Percentiles rank a stretch among this genome's conserved stretches.
Conservation (phyloP, 1,140 invertebrate species). For the Diabrotica virgifera region DNA sequence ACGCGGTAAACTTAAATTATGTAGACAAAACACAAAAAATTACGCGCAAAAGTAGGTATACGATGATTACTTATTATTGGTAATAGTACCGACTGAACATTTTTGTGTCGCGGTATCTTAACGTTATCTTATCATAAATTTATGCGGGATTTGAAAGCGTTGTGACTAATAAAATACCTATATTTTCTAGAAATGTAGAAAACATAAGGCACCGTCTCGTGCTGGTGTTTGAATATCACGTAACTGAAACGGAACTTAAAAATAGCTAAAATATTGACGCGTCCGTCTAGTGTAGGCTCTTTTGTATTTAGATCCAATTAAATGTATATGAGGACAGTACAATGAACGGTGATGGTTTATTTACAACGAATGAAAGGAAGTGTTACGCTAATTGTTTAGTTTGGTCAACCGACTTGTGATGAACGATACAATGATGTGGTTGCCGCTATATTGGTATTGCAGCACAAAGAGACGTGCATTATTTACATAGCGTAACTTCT, state of each 20-base stretch:
- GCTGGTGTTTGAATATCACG: background rate
- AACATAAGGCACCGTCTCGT: background rate
- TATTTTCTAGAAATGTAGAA: background rate
- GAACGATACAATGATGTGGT: no score
- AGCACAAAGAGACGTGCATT: no score
- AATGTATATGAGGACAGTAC: background rate
- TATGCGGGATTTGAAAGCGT: background rate
- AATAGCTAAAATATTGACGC: slow-evolving; percentile 2
- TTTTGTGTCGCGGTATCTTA: background rate
- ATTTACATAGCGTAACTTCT: no score
- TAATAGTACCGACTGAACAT: background rate
- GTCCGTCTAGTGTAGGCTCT: background rate
- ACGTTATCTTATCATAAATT: background rate
- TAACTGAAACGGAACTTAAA: slow-evolving; percentile 3
- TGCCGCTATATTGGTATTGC: no score
- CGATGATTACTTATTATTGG: background rate
- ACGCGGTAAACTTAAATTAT: background rate
- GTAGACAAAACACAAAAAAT: background rate
- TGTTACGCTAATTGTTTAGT: no score
- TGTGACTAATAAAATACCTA: background rate
- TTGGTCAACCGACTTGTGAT: no score
- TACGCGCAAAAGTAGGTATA: background rate
- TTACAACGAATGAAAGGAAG: background rate
- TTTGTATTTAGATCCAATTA: background rate
- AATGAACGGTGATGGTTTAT: background rate